Conservation (phyloP, 2,797 vertebrate species). For the Sebastes kiyomatsui region DNA sequence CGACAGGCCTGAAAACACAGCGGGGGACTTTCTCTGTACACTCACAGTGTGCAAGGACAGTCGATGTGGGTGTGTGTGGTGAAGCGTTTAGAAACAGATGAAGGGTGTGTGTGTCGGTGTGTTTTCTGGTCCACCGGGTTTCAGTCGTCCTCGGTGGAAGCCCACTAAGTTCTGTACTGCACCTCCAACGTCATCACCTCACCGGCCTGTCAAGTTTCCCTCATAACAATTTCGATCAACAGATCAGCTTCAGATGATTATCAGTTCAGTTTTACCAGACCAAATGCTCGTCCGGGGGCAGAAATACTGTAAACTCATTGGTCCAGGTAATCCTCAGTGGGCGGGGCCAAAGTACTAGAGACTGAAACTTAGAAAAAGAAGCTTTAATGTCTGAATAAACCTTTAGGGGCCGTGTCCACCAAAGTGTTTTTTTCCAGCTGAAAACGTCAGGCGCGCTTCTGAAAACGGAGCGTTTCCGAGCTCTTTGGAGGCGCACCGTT, state of each 20-base stretch:
- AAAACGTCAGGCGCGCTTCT: no score
- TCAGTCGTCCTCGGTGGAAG: background rate
- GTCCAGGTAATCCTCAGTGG: background rate
- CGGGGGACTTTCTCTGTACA: conserved; percentile 36
- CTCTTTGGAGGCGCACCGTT: no score
- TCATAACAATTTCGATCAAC: background rate
- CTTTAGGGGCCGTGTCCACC: no score
- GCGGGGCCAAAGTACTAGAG: background rate
- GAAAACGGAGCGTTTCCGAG: no score
- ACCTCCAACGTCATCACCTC: background rate
- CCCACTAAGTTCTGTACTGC: background rate
- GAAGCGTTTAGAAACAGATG: conserved; percentile 19
- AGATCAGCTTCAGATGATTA: background rate
- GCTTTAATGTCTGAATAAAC: no score
- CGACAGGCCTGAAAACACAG: conserved; percentile 18
- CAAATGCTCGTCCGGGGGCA: background rate
- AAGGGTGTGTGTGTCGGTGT: conserved; percentile 2
- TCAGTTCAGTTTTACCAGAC: background rate
- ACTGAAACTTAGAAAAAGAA: no score
- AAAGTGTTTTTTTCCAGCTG: no score
- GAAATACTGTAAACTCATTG: background rate
- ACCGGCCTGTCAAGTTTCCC: conserved; percentile 2
- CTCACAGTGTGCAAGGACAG: background rate
- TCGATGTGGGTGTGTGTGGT: background rate
- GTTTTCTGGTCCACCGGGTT: conserved; percentile 18